Base-by-base conservation (phyloP, 1,140 invertebrate genomes). In the Calliopsis andreniformis region DNA sequence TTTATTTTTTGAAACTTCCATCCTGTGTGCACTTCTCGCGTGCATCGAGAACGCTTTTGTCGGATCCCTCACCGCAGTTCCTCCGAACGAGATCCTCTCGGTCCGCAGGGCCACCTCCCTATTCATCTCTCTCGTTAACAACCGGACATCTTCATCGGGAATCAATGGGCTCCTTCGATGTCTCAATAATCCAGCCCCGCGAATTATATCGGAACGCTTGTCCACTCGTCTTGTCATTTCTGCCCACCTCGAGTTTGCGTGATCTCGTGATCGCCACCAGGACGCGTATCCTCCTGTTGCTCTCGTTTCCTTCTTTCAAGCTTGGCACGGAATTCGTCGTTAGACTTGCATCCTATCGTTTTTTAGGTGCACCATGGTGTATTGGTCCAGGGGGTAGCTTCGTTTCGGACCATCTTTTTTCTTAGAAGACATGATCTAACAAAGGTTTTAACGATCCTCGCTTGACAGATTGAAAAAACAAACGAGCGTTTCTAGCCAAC, bases 81-180 rank as follows among this genome's bases (percentile, higher is more conserved):
- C 53, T 12, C 25, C 67, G 45, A 82, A 64, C 71, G 79, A 73
- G 73, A 69, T 64, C 28, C 35, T 10, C 30, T 59, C 77, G 14
- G n/a, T 62, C 79, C 63, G 35, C 55, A 72, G 73, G 62, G 58
- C 59, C 47, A 61, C 73, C 75, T 62, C n/a, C 49, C 79, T 78
- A 78, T 82, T 78, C 80, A 78, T 82, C 79, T 76, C 70, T 82
- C 81, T 83, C 81, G 80, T 83, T 83, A 83, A 71, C 77, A 69
- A 61, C 62, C 80, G 69, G 77, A 83, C 81, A 79, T 83, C 81
- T 82, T 83, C 81, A 82, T 83, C 80, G 53, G 18, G 47, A 82
- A 73, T 78, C 80, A 64, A 82, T 82, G 79, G 59, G 61, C 35
- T 43, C 39, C 53, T 69, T 32, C 69, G 80, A 82, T 70, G 79